phyloP scores from a whole-genome alignment of 2,113 vertebrate genomes.

The Colistium nudipinnis region DNA sequence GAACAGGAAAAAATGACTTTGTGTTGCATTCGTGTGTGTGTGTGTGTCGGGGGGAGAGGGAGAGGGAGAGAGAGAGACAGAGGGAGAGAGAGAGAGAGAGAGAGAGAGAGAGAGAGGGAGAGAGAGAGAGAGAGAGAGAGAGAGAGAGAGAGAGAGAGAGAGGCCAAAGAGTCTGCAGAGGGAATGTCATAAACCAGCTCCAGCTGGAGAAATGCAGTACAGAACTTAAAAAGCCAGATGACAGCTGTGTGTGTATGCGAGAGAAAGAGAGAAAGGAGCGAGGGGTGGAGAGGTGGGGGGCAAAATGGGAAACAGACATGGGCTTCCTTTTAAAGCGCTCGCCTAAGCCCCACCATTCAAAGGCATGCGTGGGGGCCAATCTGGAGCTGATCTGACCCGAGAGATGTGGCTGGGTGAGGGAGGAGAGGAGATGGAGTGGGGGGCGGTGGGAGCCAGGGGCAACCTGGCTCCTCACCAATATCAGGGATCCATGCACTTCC shows the following conservation, averaged over 20 bases:
- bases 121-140: conserved; percentile 24
- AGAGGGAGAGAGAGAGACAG: too few relatives aligned
- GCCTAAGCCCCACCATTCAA: conserved; percentile 80
- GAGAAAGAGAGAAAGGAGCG: conserved; percentile 58
- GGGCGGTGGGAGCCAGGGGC: conserved; percentile 41
- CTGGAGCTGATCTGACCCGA: conserved; percentile 80
- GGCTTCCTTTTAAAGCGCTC: conserved; percentile 85
- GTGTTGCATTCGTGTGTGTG: conserved; percentile 42
- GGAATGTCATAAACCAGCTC: conserved; percentile 92
- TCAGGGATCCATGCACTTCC: conserved; percentile 63
- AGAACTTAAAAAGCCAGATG: conserved; percentile 91
- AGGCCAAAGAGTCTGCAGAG: conserved; percentile 85
- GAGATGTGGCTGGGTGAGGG: conserved; percentile 70
- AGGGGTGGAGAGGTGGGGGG: conserved; percentile 33
- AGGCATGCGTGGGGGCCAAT: conserved; percentile 82
- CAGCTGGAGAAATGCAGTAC: conserved; percentile 88
- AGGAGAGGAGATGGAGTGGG: conserved; percentile 31
- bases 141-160: conserved; percentile 43
- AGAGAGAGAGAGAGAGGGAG: conserved; percentile 67
- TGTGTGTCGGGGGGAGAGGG: conserved; percentile 50
- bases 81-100: conserved; percentile 19
- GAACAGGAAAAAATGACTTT: conserved; percentile 73
- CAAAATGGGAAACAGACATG: conserved; percentile 88
- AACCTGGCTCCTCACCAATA: conserved; percentile 66
- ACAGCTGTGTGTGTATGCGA: conserved; percentile 84